phyloP scores from a whole-genome alignment of 2,113 vertebrate species.

The Pseudorectes ferrugineus region DNA sequence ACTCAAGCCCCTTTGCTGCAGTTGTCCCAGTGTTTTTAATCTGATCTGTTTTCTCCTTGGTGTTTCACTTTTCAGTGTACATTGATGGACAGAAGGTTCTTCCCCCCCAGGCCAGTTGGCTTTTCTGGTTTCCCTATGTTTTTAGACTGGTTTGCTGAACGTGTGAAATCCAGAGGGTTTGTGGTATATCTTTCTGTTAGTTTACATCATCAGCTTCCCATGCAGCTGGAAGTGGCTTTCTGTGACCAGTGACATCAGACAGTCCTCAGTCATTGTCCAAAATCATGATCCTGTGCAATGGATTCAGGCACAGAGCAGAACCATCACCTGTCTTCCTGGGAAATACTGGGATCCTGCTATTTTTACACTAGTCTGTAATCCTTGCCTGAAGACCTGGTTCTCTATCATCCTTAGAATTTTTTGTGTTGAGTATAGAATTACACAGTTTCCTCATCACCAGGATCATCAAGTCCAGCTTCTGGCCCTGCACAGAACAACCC shows the following conservation, averaged over 20 bases:
- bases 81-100: not conserved
- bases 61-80: not conserved
- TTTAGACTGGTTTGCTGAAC: not conserved
- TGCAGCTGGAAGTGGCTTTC: not conserved
- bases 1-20: not conserved
- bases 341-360: not conserved
- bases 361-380: not conserved
- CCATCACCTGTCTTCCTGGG: not conserved
- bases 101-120: not conserved
- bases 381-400: not conserved
- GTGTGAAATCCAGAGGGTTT: not conserved
- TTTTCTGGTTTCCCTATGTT: not conserved
- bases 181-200: not conserved
- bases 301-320: not conserved
- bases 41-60: not conserved
- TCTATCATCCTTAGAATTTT: not conserved
- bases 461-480: not conserved
- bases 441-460: not conserved
- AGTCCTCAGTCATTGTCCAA: rapidly evolving
- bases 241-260: not conserved
- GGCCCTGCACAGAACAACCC: not conserved
- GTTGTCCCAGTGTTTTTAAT: not conserved
- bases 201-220: not conserved
- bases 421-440: not conserved
- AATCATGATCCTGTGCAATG: rapidly evolving